These are phyloP conservation scores for Eucidaris tribuloides DNA, from an alignment of 35 echinoderm and acorn worm genomes.

Conservation along the genomic window DNA sequence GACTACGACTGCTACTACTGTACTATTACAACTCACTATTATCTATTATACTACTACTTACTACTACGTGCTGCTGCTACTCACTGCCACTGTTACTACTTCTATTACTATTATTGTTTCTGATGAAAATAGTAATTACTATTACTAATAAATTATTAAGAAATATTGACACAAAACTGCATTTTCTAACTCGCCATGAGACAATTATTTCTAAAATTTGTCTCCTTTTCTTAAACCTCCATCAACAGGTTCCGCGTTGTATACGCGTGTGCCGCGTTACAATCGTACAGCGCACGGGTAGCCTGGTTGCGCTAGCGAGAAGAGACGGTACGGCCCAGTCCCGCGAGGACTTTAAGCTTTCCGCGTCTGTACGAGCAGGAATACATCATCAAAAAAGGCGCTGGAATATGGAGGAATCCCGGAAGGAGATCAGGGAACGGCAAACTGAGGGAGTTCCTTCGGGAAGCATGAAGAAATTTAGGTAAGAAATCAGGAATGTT, in stretches of 20 bases:
- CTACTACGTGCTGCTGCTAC: too few relatives aligned
- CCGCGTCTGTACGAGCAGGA: conserved; percentile 42
- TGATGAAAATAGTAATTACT: too few relatives aligned
- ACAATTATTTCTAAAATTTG: too few relatives aligned
- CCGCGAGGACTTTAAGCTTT: conserved; percentile 60
- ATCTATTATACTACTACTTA: too few relatives aligned
- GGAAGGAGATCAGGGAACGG: conserved; percentile 22
- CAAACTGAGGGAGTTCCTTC: conserved; percentile 49
- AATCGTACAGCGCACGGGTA: conserved; percentile 46
- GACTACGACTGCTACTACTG: too few relatives aligned
- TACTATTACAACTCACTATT: too few relatives aligned
- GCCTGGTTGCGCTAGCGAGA: conserved; percentile 73
- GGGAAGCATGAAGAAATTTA: conserved; percentile 41
- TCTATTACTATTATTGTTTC: too few relatives aligned
- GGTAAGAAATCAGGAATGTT: conserved; percentile 34
- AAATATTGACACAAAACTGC: too few relatives aligned
- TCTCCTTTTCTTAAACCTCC: background rate
- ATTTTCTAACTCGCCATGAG: too few relatives aligned
- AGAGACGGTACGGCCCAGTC: conserved; percentile 37
- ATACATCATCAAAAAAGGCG: conserved; percentile 66
- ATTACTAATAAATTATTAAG: too few relatives aligned
- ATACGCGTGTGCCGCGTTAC: conserved; percentile 34
- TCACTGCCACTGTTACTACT: too few relatives aligned
- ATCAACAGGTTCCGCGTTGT: conserved; percentile 22
- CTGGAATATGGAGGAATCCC: conserved; percentile 47